These are phyloP conservation scores for Amblyteles armatorius DNA, from an alignment of 2,888 invertebrate species.

Conservation along the genomic window DNA sequence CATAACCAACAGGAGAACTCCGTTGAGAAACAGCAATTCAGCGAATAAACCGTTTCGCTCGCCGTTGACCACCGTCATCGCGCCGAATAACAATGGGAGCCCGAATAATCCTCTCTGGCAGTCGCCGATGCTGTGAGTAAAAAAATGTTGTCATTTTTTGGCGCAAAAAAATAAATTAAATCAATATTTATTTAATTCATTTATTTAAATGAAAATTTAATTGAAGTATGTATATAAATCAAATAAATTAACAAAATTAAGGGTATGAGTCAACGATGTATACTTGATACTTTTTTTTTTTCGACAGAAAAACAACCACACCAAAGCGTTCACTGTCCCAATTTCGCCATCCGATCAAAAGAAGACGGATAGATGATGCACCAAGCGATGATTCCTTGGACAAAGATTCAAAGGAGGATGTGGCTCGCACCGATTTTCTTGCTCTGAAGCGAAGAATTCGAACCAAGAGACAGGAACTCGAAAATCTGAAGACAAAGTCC, in stretches of 20 bases:
- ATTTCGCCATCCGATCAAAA: constrained; percentile 53
- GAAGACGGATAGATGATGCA: constrained; percentile 65
- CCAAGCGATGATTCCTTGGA: background rate
- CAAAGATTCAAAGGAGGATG: constrained; percentile 1
- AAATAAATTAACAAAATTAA: background rate
- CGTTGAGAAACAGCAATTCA: constrained; percentile 74
- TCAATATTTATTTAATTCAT: background rate
- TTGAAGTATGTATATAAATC: background rate
- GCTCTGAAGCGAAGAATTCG: constrained; percentile 84
- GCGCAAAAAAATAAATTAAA: background rate
- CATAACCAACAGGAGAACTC: constrained; percentile 65
- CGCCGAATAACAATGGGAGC: constrained; percentile 57
- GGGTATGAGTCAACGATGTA: background rate
- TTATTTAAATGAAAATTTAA: background rate
- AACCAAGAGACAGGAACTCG: constrained; percentile 81
- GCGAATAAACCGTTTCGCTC: constrained; percentile 77
- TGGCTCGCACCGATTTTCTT: constrained; percentile 84
- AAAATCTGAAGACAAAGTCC: constrained; percentile 69
- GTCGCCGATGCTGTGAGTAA: constrained; percentile 56
- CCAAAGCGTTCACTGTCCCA: constrained; percentile 65
- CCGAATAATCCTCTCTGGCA: constrained; percentile 32
- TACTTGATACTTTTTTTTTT: background rate
- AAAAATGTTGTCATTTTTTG: constrained; percentile 8
- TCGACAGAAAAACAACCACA: constrained; percentile 59
- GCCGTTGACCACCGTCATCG: constrained; percentile 69